phyloP scores from a whole-genome alignment of 2,888 invertebrate species.

The Lasioglossum marginatum region DNA sequence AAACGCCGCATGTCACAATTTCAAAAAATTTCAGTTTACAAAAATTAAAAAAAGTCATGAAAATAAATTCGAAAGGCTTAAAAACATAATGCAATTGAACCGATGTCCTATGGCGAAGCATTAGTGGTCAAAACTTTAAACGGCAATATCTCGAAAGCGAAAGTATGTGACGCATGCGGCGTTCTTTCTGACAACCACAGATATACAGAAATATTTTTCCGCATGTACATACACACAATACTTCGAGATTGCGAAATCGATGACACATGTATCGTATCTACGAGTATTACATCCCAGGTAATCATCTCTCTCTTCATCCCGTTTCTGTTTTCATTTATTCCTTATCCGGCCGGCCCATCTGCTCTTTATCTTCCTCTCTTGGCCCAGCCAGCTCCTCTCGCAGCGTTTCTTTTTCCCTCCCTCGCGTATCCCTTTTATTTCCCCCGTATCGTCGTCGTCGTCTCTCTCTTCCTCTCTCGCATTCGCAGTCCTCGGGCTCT shows the following conservation, averaged over 20 bases:
- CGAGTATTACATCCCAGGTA: background rate
- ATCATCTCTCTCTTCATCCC: constrained; percentile 58
- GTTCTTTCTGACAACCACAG: too few species aligned
- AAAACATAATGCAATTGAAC: too few species aligned
- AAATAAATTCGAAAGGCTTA: too few species aligned
- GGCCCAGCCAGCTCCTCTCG: constrained; percentile 12
- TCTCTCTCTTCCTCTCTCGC: background rate
- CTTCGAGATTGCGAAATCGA: background rate
- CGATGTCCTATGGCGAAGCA: too few species aligned
- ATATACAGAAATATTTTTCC: background rate
- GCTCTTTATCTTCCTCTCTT: background rate
- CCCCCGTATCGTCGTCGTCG: constrained; percentile 1
- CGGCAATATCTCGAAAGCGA: too few species aligned
- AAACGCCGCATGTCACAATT: too few species aligned
- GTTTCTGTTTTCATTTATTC: constrained; percentile 53
- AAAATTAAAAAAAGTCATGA: too few species aligned
- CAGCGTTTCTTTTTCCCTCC: constrained; percentile 16
- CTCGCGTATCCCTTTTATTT: constrained; percentile 4
- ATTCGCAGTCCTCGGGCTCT: background rate
- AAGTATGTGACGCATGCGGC: too few species aligned
- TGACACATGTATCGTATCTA: background rate
- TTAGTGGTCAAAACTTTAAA: too few species aligned
- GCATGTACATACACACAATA: background rate
- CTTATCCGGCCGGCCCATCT: background rate
- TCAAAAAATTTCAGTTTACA: too few species aligned